Percentiles rank a stretch among this genome's conserved stretches.
Evolutionary conservation across 2,113 vertebrate species (phyloP).

Genomic region (Malurus elegans): DNA sequence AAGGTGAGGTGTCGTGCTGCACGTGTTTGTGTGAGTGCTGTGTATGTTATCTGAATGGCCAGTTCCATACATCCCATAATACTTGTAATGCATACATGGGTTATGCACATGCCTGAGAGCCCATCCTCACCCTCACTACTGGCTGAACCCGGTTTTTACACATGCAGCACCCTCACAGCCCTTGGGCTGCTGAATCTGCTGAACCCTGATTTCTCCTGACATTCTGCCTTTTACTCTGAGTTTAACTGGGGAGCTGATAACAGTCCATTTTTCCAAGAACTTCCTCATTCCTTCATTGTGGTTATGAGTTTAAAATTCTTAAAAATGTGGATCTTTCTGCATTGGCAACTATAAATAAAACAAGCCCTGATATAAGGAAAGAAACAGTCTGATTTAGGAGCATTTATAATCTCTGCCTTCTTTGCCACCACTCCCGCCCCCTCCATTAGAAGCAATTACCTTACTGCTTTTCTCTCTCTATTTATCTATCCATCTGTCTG

Average conservation of each 20-base stretch:
- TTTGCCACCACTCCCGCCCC: not conserved
- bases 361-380: not conserved
- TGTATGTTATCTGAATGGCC: not conserved
- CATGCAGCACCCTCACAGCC: not conserved
- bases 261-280: not conserved
- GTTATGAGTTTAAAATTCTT: not conserved
- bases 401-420: not conserved
- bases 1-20: not conserved
- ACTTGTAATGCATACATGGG: fast-evolving
- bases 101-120: not conserved
- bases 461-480: not conserved
- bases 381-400: not conserved
- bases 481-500: not conserved
- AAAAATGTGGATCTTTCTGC: not conserved
- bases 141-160: not conserved
- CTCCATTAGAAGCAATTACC: not conserved
- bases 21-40: not conserved
- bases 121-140: fast-evolving
- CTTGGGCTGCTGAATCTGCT: not conserved
- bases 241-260: not conserved
- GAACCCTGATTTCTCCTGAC: not conserved
- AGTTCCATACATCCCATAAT: not conserved
- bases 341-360: not conserved
- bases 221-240: not conserved
- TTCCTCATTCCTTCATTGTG: not conserved